Conservation (phyloP, 2,113 vertebrate genomes). For the Paramisgurnus dabryanus region DNA sequence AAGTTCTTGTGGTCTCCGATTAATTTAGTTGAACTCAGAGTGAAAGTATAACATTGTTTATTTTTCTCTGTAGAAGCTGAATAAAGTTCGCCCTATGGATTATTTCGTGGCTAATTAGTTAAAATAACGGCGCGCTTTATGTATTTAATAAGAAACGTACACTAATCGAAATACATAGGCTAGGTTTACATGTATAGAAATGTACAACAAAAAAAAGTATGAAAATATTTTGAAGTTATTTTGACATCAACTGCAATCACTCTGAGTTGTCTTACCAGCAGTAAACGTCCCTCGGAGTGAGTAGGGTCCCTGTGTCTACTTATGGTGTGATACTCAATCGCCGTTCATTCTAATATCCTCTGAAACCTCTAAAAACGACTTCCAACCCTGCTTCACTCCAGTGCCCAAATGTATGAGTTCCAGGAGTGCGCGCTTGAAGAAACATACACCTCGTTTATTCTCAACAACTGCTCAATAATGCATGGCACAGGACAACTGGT, state of each 20-base stretch:
- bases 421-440: constrained; percentile 29
- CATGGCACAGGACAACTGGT: constrained; percentile 21
- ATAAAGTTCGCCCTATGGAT: no score
- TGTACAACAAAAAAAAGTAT: background rate
- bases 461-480: constrained; percentile 43
- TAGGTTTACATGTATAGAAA: no score
- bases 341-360: constrained; percentile 14
- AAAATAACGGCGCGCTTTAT: background rate
- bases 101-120: background rate
- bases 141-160: background rate
- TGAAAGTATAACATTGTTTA: constrained; percentile 41
- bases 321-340: constrained; percentile 11
- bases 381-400: constrained; percentile 21
- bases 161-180: no score
- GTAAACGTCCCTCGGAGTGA: constrained; percentile 41
- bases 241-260: background rate
- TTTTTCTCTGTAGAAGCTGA: background rate
- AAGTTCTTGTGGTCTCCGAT: constrained; percentile 46
- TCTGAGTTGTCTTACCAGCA: constrained; percentile 62
- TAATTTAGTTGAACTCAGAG: constrained; percentile 46
- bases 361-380: constrained; percentile 31
- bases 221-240: background rate
- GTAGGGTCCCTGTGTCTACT: constrained; percentile 12
- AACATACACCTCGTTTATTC: constrained; percentile 4
- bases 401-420: constrained; percentile 30